These are phyloP conservation scores for Pasiphila rectangulata DNA, from an alignment of 2,888 invertebrate genomes.

Conservation along the genomic window DNA sequence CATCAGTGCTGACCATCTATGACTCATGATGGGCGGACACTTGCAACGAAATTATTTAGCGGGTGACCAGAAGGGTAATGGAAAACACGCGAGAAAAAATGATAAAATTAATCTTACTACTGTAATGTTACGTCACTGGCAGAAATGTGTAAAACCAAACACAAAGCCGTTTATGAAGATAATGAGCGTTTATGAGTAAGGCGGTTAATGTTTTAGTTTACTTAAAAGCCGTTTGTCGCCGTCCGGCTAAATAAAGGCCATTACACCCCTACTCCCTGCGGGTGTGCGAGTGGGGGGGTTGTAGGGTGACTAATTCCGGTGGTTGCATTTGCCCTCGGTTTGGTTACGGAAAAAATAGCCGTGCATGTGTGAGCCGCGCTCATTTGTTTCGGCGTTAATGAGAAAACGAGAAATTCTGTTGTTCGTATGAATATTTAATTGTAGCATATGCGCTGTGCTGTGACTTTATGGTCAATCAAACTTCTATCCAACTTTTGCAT, in stretches of 20 bases:
- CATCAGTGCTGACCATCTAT: no score
- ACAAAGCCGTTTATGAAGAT: no score
- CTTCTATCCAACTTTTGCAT: no score
- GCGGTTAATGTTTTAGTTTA: neutral
- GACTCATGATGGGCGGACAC: no score
- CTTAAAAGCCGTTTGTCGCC: neutral
- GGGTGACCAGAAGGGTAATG: no score
- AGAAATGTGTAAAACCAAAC: no score
- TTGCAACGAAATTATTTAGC: no score
- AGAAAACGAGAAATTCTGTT: constrained; percentile 23
- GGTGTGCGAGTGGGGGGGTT: constrained; percentile 16
- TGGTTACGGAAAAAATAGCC: constrained; percentile 24
- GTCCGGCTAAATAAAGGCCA: neutral
- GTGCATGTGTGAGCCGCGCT: constrained; percentile 16
- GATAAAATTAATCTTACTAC: no score
- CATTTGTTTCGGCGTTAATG: constrained; percentile 28
- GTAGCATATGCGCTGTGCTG: neutral
- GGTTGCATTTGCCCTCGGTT: constrained; percentile 23
- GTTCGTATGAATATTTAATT: constrained; percentile 25
- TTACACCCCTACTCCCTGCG: constrained; percentile 7
- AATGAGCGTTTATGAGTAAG: no score
- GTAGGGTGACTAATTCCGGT: constrained; percentile 38
- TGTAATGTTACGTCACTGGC: no score
- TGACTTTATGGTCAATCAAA: no score
- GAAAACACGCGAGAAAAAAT: no score